These are phyloP conservation scores for Habroteleia sp. DNA, from an alignment of 2,888 invertebrate genomes.

Conservation along the genomic window DNA sequence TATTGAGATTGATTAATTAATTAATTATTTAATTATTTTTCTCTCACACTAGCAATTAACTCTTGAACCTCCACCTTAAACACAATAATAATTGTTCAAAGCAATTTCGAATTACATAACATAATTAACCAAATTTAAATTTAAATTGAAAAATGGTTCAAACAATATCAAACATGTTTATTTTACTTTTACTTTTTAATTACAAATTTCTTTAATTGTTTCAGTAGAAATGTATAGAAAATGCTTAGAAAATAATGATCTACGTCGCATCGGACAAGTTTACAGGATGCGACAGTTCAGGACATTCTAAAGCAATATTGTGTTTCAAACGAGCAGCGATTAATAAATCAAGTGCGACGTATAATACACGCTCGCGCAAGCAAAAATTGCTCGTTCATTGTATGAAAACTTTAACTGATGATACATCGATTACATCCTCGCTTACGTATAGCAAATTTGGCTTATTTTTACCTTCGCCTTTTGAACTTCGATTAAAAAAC, in stretches of 20 bases:
- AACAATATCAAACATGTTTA: too few species aligned
- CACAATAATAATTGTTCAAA: too few species aligned
- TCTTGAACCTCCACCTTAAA: too few species aligned
- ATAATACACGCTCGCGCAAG: constrained; percentile 48
- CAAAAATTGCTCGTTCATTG: constrained; percentile 66
- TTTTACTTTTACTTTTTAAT: too few species aligned
- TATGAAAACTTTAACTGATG: constrained; percentile 64
- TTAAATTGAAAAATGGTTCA: too few species aligned
- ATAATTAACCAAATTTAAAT: too few species aligned
- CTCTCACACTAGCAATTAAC: too few species aligned
- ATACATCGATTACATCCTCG: constrained; percentile 64
- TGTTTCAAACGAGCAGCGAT: constrained; percentile 56
- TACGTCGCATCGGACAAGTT: constrained; percentile 43
- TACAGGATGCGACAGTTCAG: constrained; percentile 56
- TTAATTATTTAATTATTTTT: too few species aligned
- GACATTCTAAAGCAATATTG: constrained; percentile 58
- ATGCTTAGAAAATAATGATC: constrained; percentile 31
- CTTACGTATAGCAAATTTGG: constrained; percentile 4
- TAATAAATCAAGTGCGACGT: constrained; percentile 65
- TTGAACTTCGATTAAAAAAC: constrained; percentile 8
- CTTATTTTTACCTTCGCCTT: constrained; percentile 17
- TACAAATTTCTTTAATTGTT: too few species aligned
- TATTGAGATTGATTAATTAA: too few species aligned
- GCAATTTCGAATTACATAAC: too few species aligned
- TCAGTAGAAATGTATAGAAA: too few species aligned